Evolutionary conservation across 2,797 vertebrate species (phyloP).

Genomic region (Sebastes vulpes): DNA sequence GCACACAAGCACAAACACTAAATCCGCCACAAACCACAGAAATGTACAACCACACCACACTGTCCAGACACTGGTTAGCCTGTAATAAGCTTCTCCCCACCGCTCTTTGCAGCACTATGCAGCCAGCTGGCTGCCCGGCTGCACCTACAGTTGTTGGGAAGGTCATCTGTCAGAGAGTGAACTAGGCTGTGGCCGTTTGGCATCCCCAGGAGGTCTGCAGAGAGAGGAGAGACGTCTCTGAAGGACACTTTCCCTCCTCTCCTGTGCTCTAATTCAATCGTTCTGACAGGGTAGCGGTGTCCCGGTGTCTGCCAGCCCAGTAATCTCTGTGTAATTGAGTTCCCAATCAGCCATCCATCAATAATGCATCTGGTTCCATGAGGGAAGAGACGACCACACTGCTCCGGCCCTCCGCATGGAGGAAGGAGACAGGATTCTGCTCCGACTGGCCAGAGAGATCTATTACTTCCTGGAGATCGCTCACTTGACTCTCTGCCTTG

Average conservation of each 20-base stretch:
- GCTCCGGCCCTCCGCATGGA: slow-evolving; percentile 40
- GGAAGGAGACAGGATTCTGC: slow-evolving; percentile 68
- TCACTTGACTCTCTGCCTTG: slow-evolving; percentile 27
- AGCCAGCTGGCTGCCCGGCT: slow-evolving; percentile 36
- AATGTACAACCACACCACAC: slow-evolving; percentile 19
- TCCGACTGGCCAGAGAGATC: slow-evolving; percentile 45
- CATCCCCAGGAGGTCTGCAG: slow-evolving; percentile 70
- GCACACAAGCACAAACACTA: slow-evolving; percentile 1
- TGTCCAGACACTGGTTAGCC: slow-evolving; percentile 13
- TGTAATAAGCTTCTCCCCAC: slow-evolving; percentile 24
- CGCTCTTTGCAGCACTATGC: slow-evolving; percentile 3
- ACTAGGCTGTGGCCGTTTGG: slow-evolving; percentile 73
- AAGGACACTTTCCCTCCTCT: slow-evolving; percentile 84
- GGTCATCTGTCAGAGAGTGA: slow-evolving; percentile 77
- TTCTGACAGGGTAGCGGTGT: slow-evolving; percentile 80
- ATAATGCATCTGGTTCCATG: slow-evolving; percentile 87
- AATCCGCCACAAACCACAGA: slow-evolving; percentile 12
- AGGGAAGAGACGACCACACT: slow-evolving; percentile 63
- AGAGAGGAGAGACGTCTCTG: slow-evolving; percentile 66
- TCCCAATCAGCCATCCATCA: slow-evolving; percentile 88
- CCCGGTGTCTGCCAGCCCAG: slow-evolving; percentile 80
- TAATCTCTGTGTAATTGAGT: slow-evolving; percentile 90
- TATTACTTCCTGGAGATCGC: slow-evolving; percentile 61
- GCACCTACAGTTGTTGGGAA: slow-evolving; percentile 66
- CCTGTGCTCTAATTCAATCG: slow-evolving; percentile 86